phyloP scores from a whole-genome alignment of 2,888 invertebrate genomes.

The Iselma pallidipennis region DNA sequence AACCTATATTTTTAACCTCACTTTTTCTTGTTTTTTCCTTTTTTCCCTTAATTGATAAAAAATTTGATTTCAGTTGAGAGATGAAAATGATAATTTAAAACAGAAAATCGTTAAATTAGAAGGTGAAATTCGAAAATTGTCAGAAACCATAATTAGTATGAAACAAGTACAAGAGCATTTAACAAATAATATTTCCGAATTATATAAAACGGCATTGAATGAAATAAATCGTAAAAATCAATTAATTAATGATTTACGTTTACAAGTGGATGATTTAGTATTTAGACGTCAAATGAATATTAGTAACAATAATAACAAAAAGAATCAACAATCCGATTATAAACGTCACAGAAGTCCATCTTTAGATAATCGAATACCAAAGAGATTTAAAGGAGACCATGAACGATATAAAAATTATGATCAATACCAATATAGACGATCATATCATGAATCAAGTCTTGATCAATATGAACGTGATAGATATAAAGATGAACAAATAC shows the following conservation, averaged over 20 bases:
- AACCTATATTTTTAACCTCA: conserved; percentile 1
- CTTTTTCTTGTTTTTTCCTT: too few relatives aligned
- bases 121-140: neutral
- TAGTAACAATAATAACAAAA: neutral
- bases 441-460: too few relatives aligned
- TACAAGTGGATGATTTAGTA: neutral
- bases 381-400: neutral
- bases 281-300: neutral
- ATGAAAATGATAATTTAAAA: neutral
- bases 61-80: neutral
- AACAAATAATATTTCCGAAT: conserved; percentile 10
- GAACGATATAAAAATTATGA: neutral
- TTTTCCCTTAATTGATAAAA: neutral
- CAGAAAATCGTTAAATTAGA: neutral
- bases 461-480: neutral
- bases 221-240: neutral
- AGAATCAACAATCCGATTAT: neutral
- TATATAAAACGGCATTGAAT: neutral
- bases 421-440: neutral
- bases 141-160: neutral
- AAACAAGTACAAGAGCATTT: neutral
- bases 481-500: neutral
- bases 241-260: neutral
- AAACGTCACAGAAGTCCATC: neutral
- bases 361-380: neutral